These are phyloP conservation scores for Nixonia krombeini DNA, from an alignment of 1,140 invertebrate species.

Conservation along the genomic window DNA sequence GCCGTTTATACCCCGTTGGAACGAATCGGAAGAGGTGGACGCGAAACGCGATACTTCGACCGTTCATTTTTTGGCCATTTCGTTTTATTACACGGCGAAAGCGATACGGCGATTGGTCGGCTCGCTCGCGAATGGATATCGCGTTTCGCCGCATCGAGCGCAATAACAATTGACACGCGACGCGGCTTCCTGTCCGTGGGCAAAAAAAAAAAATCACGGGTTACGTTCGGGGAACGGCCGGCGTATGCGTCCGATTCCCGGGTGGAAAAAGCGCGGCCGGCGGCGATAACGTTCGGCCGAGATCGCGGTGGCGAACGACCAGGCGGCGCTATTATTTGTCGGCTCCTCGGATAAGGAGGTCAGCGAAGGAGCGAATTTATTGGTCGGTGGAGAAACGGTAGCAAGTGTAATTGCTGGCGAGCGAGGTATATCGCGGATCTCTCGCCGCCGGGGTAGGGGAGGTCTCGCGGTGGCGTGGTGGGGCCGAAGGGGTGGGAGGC, in stretches of 20 bases:
- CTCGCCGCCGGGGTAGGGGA: conserved; percentile 26
- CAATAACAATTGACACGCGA: conserved; percentile 6
- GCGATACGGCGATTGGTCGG: conserved; percentile 11
- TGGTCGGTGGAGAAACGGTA: conserved; percentile 12
- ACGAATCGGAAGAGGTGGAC: not conserved
- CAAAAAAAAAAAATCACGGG: too few species aligned
- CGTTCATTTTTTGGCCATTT: too few species aligned
- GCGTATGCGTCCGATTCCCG: too few species aligned
- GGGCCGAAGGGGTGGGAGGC: conserved; percentile 15
- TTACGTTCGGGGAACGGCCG: too few species aligned
- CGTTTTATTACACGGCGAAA: conserved; percentile 6
- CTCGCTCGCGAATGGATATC: conserved; percentile 9
- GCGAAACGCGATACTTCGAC: too few species aligned
- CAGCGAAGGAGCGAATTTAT: conserved; percentile 33
- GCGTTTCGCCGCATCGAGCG: conserved; percentile 1
- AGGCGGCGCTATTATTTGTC: conserved; percentile 28
- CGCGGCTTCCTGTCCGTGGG: too few species aligned
- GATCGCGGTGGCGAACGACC: conserved; percentile 3
- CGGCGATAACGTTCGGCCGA: too few species aligned
- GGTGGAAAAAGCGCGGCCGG: too few species aligned
- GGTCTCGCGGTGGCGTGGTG: conserved; percentile 20
- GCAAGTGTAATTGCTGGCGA: conserved; percentile 33
- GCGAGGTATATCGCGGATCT: conserved; percentile 14
- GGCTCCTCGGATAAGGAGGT: conserved; percentile 20
- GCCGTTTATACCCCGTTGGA: not conserved